Evolutionary conservation across 2,113 vertebrate genomes (phyloP).

Genomic region (Spea bombifrons): DNA sequence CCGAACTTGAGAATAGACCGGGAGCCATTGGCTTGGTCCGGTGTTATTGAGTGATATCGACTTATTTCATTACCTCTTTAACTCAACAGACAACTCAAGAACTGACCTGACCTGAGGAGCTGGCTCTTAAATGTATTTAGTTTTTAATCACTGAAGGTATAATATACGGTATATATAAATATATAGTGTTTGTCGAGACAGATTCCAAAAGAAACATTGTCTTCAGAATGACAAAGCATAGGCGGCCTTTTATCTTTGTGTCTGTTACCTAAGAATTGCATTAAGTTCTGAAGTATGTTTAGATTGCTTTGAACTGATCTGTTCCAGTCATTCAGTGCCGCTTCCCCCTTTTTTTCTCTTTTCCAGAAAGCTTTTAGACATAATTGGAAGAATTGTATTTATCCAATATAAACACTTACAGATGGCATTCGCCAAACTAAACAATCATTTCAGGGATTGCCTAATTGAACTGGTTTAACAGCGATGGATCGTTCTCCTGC

Average conservation of each 20-base stretch:
- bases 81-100: too few species aligned
- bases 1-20: too few species aligned
- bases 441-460: slow-evolving; percentile 46
- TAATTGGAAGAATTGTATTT: slow-evolving; percentile 8
- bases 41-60: too few species aligned
- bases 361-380: slow-evolving; percentile 19
- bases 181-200: too few species aligned
- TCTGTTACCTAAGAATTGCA: not conserved
- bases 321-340: not conserved
- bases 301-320: slow-evolving; percentile 15
- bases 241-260: not conserved
- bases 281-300: slow-evolving; percentile 7
- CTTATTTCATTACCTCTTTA: too few species aligned
- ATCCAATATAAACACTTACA: slow-evolving; percentile 35
- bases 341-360: not conserved
- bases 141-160: too few species aligned
- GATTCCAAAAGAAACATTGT: too few species aligned
- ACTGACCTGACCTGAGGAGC: too few species aligned
- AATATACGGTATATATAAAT: too few species aligned
- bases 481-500: slow-evolving; percentile 28
- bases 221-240: too few species aligned
- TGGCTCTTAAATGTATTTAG: too few species aligned
- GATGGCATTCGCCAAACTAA: slow-evolving; percentile 44
- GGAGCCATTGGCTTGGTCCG: too few species aligned
- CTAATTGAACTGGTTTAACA: slow-evolving; percentile 48